These are phyloP conservation scores for Prionchulus punctatus DNA, from an alignment of 2,888 invertebrate species.

Conservation along the genomic window DNA sequence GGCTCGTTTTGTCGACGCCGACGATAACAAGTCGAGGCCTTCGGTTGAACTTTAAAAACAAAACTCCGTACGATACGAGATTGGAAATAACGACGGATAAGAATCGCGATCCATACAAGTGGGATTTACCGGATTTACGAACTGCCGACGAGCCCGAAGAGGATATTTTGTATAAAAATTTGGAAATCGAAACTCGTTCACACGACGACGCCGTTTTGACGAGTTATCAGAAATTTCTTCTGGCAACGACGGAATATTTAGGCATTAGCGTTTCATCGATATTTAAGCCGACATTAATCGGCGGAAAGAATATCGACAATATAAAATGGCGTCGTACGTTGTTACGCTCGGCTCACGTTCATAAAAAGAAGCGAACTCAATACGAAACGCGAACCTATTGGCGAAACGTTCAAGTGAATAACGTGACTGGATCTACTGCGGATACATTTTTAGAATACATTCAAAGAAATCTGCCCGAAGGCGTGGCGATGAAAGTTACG, in stretches of 20 bases:
- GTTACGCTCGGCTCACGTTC: constrained; percentile 68
- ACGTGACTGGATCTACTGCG: constrained; percentile 82
- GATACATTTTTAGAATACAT: constrained; percentile 89
- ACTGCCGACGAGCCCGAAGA: constrained; percentile 12
- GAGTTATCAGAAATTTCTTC: constrained; percentile 70
- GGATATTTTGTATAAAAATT: constrained; percentile 51
- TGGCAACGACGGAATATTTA: constrained; percentile 60
- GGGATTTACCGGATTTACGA: neutral
- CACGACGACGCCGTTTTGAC: constrained; percentile 70
- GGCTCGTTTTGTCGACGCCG: too few relatives aligned
- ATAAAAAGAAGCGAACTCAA: constrained; percentile 82
- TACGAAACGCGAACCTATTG: constrained; percentile 89
- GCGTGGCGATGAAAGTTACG: constrained; percentile 64
- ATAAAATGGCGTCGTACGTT: constrained; percentile 48
- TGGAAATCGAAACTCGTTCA: constrained; percentile 69
- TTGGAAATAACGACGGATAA: neutral
- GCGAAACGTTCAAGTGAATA: constrained; percentile 51
- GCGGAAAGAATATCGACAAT: neutral
- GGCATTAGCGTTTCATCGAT: constrained; percentile 33
- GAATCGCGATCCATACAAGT: neutral
- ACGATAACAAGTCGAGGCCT: too few relatives aligned
- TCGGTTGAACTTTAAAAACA: neutral
- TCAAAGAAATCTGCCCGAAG: constrained; percentile 89
- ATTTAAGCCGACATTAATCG: neutral
- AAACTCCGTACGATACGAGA: neutral